Evolutionary conservation across 2,797 vertebrate species (phyloP), one percentile per base, ranked within the genome.

Genomic region (Chrysocyon brachyurus): DNA sequence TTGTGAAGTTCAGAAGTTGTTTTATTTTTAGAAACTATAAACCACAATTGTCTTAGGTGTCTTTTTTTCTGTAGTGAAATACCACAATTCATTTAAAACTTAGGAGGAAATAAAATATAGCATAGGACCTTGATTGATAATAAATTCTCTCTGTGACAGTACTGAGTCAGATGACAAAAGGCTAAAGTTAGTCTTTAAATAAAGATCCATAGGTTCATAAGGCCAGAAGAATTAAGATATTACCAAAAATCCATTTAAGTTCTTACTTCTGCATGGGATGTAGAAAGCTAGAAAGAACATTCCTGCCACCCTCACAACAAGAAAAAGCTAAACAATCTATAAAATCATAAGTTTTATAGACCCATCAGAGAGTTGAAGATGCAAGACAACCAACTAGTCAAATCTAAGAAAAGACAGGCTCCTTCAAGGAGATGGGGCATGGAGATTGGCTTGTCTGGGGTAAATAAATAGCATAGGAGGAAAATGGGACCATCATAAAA

Each of bases 141-240:
- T 98, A 98, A 98, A 97, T 98, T 63, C 52, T 87, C 95, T 97
- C 95, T 97, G 63, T 97, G 95, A 97, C 57, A 97, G 86, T 91
- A 97, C 95, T 98, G 98, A 98, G 96, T 96, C 97, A 96, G 77
- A 98, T 98, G 94, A 94, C 85, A 96, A 90, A 98, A 86, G 64
- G 91, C 96, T 98, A 98, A 98, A 98, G 98, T 98, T 97, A 91
- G 95, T 84, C 93, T 98, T 98, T 89, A 94, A 96, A 98, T 57
- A 98, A 98, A 98, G 96, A 93, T 7, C 24, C 28, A 24, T 96
- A 88, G 93, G 97, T 95, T 98, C 96, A 96, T 97, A 96, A 97
- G 97, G 87, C 90, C 93, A 21, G 63, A 49, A 85, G 90, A 98
- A 98, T 98, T 98, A 98, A 98, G 86, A 86, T 77, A 94, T 77